phyloP scores from a whole-genome alignment of 2,888 invertebrate species.

The Lycophotia porphyrea region DNA sequence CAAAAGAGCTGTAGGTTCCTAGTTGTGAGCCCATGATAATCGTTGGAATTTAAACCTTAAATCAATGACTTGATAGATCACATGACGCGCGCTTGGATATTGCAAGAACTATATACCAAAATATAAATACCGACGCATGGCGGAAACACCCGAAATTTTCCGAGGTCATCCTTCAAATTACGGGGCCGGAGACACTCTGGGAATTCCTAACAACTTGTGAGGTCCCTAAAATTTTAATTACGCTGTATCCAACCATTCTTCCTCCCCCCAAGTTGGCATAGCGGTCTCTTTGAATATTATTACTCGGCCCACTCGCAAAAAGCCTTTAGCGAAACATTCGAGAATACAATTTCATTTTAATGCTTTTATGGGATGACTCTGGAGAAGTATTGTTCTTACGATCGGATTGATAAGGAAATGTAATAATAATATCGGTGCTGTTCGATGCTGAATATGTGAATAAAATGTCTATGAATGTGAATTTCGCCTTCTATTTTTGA shows the following conservation, averaged over 20 bases:
- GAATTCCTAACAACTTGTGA: constrained; percentile 71
- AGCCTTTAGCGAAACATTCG: constrained; percentile 63
- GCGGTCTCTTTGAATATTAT: constrained; percentile 72
- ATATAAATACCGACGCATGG: constrained; percentile 61
- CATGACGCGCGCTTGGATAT: background rate
- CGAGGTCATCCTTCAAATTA: constrained; percentile 68
- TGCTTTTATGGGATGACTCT: constrained; percentile 62
- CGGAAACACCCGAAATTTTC: constrained; percentile 66
- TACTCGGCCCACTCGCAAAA: constrained; percentile 64
- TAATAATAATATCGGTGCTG: constrained; percentile 27
- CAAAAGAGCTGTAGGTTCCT: constrained; percentile 34
- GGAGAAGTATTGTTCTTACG: constrained; percentile 48
- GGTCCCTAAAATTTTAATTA: constrained; percentile 81
- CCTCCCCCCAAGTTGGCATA: constrained; percentile 59
- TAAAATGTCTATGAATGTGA: background rate
- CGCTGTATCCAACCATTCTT: constrained; percentile 71
- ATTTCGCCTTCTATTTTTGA: background rate
- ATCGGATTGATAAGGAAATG: constrained; percentile 34
- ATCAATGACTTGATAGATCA: background rate
- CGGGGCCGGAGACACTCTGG: constrained; percentile 61
- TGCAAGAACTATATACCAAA: constrained; percentile 29
- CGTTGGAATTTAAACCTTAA: background rate
- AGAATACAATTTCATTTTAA: constrained; percentile 68
- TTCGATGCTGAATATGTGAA: constrained; percentile 11
- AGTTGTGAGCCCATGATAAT: background rate